Evolutionary conservation across 2,797 vertebrate species (phyloP), one percentile per base, ranked within the genome.

Genomic region (Phalloptychus januarius): DNA sequence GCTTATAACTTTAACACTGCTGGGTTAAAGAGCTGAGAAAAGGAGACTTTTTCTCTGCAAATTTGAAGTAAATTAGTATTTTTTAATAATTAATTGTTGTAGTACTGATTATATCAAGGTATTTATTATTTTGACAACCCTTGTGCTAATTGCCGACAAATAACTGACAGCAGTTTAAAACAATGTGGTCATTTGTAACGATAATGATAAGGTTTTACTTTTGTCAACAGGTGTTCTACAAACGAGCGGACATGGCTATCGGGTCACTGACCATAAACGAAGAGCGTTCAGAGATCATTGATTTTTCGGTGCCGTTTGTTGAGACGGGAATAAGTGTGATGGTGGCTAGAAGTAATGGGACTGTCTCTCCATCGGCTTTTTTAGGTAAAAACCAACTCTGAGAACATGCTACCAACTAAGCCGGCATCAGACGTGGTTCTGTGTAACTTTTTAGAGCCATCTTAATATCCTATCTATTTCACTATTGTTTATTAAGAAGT

Each of bases 251-350:
- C 93, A 98, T 99, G 97, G 98, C 98, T 92, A 99, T 99, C 0
- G 98, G 98, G 75, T 99, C 98, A 3, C 96, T 99, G 81, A 99
- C 98, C 88, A 99, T 99, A 85, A 99, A 99, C 0, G 98, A 99
- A 79, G 98, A 99, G 86, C 97, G 98, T 46, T 99, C 98, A 0
- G 98, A 99, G 93, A 97, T 99, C 0, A 97, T 99, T 48, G 98
- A 99, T 92, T 99, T 99, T 95, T 99, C 98, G 0, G 98, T 99
- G 85, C 98, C 98, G 42, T 99, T 99, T 1, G 98, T 99, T 93
- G 98, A 99, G 94, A 99, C 98, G 0, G 98, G 98, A 50, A 99
- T 99, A 94, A 99, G 98, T 0, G 98, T 99, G 86, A 98, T 99
- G 97, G 98, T 99, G 79, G 97, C 98, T 7, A 94, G 98, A 42